Evolutionary conservation across 2,888 invertebrate genomes (phyloP), one percentile per base, ranked within the genome.

Genomic region (Lochmaea capreae): DNA sequence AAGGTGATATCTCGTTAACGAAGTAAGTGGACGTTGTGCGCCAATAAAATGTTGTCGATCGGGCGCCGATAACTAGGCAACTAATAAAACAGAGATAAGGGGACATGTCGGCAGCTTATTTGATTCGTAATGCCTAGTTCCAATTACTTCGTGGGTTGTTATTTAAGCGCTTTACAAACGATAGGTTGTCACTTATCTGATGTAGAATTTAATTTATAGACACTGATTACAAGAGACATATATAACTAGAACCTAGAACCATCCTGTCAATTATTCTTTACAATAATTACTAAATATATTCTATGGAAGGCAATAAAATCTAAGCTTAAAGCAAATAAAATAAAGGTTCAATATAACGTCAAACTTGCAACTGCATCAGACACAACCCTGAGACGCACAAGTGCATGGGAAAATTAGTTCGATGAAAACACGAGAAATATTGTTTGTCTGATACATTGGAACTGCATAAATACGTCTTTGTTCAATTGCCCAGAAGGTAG

Each of bases 71-170:
- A 61, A 22, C 26, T 61, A 61, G 22, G 54, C 26, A 33, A 26
- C 66, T 22, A 66, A 66, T 66, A 66, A 66, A 66, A 66, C 66
- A 66, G 42, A 22, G 12, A 33, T 33, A 52, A n/a, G 66, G 46
- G 33, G 39, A 52, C 26, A 66, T 33, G 33, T 66, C 66, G 66
- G 66, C 66, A 66, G 66, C 39, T 66, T 52, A 66, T 66, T 66
- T 66, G 66, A 66, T 66, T 54, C 46, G 46, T 52, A 66, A 66
- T 54, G 52, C 22, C 54, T 26, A 33, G 26, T 54, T 66, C 66
- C 66, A 66, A 66, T 66, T 66, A 66, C 66, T 52, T 66, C 54
- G 49, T n/a, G 52, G 12, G 33, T 49, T 65, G 65, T 65, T 65
- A 12, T 65, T 65, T 12, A 42, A 52, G 54, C 52, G 18, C 22